Percentiles rank a stretch among this genome's conserved stretches.
These are phyloP conservation scores for Periplaneta americana DNA, from an alignment of 1,140 invertebrate genomes.

Conservation along the genomic window DNA sequence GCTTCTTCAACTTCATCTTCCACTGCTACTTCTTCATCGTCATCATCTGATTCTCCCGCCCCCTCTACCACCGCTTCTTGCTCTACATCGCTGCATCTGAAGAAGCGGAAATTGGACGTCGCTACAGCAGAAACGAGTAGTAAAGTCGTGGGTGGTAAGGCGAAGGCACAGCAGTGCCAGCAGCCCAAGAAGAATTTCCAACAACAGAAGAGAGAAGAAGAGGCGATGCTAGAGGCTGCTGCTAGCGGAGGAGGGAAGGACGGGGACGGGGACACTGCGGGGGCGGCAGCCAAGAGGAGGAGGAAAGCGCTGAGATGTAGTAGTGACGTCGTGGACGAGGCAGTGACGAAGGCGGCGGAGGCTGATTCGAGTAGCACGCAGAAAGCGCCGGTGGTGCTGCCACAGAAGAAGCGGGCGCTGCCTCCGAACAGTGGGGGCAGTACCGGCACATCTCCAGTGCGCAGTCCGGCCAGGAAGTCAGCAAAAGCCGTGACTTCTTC, in stretches of 20 bases:
- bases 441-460: slow-evolving; percentile 30
- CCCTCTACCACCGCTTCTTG: neutral
- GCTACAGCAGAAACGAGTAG: neutral
- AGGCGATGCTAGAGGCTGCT: neutral
- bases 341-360: neutral
- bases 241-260: slow-evolving; percentile 4
- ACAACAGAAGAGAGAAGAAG: neutral
- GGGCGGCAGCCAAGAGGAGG: slow-evolving; percentile 5
- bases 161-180: neutral
- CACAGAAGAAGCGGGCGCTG: slow-evolving; percentile 56
- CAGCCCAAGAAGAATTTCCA: neutral
- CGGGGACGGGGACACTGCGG: neutral
- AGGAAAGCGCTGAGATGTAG: neutral
- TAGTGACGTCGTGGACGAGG: neutral
- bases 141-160: neutral
- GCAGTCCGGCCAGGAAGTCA: slow-evolving; percentile 46
- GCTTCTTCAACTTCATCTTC: neutral
- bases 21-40: neutral
- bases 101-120: slow-evolving; percentile 2
- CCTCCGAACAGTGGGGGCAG: slow-evolving; percentile 24
- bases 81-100: neutral
- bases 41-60: neutral
- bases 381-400: slow-evolving; percentile 44
- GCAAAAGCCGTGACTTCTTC: slow-evolving; percentile 27
- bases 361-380: neutral